Evolutionary conservation across 2,113 vertebrate genomes (phyloP), one percentile per base, ranked within the genome.

Genomic region (Istiophorus platypterus): DNA sequence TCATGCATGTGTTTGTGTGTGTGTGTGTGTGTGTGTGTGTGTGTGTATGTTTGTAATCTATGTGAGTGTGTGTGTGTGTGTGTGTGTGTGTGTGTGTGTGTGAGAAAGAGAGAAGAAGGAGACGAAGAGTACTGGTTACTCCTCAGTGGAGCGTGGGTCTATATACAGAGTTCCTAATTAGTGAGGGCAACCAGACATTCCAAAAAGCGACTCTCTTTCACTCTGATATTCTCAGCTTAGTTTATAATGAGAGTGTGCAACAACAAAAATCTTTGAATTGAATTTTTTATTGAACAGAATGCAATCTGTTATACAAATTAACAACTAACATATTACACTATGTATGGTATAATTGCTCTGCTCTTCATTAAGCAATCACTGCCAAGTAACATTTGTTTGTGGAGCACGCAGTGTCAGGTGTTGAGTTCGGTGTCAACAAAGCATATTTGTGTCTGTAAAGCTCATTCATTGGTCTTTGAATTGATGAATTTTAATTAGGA

Each of bases 141-240:
- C 86, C 86, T 92, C 92, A 91, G 72, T 86, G 86, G 87, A 93
- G 91, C 89, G 39, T 89, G 86, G 79, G 59, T 91, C 83, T 88
- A 80, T 85, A 84, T 85, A 89, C 88, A 89, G 84, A 86, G 72
- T 80, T 90, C 58, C 89, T 92, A 94, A 94, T 94, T 94, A 94
- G 88, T 20, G 45, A 88, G 83, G 81, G 84, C 89, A 90, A 81
- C 87, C 89, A 91, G 77, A 94, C 72, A 66, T 83, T 81, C 63
- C 88, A 84, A 75, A 75, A 63, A 63, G 77, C 87, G 80, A 15
- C 80, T 86, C 77, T 90, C 81, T 85, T 90, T 83, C 66, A 64
- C 62, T 76, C 78, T 64, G 78, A 84, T 77, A 52, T 54, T 85
- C 74, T 77, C 39, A 34, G 65, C 42, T 52, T 61, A 34, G 39